Percentiles rank a stretch among this genome's conserved stretches.
phyloP scores from a whole-genome alignment of 2,113 vertebrate species.

The Myiagra hebetior region DNA sequence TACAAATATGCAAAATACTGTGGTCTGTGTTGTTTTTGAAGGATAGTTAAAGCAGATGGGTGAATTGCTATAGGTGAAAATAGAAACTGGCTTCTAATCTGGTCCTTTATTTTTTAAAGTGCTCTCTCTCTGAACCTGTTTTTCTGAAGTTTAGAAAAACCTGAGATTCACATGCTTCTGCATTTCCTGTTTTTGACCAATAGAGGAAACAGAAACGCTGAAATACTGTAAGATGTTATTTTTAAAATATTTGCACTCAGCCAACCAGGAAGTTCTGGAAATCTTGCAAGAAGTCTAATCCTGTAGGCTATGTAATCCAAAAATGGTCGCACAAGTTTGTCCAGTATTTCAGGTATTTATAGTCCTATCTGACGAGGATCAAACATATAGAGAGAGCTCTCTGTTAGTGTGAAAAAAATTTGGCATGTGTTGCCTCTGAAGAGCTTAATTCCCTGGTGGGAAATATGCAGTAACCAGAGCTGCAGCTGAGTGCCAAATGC shows the following conservation, averaged over 20 bases:
- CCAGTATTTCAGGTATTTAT: constrained; percentile 40
- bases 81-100: constrained; percentile 17
- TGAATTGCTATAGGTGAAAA: constrained; percentile 10
- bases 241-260: constrained; percentile 62
- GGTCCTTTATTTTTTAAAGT: neutral
- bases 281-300: constrained; percentile 54
- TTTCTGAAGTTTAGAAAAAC: constrained; percentile 22
- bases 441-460: neutral
- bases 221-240: constrained; percentile 69
- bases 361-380: neutral
- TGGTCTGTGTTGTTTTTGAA: neutral
- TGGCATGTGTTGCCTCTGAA: neutral
- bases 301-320: constrained; percentile 8
- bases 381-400: neutral
- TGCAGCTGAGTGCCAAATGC: neutral
- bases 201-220: constrained; percentile 69
- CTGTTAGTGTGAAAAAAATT: neutral
- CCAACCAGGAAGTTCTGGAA: constrained; percentile 71
- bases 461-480: neutral
- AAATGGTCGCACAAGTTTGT: constrained; percentile 2
- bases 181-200: constrained; percentile 73
- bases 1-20: constrained; percentile 30
- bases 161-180: constrained; percentile 48
- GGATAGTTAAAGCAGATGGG: neutral
- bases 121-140: neutral